Percentiles rank a stretch among this genome's conserved stretches.
Evolutionary conservation across 2,797 vertebrate species (phyloP).

Genomic region (Catostomus latipinnis): DNA sequence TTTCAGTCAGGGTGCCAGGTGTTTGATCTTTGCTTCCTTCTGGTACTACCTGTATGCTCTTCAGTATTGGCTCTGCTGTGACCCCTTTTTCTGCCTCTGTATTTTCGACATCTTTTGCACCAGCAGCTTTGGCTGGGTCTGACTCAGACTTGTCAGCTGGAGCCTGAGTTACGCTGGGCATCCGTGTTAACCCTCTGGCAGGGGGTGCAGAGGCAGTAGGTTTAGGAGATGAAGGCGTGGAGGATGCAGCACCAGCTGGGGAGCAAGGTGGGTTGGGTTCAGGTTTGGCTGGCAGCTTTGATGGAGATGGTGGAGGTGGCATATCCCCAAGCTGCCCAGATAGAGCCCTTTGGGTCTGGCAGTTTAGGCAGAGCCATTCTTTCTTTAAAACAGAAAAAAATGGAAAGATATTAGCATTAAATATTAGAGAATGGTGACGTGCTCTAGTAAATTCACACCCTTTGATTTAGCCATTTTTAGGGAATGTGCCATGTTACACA

Average conservation of each 20-base stretch:
- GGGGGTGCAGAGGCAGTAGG: constrained; percentile 9
- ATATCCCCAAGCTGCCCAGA: constrained; percentile 89
- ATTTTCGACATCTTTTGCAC: constrained; percentile 74
- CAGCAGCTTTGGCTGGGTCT: constrained; percentile 68
- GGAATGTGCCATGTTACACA: neutral
- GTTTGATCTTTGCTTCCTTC: constrained; percentile 53
- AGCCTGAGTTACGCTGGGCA: constrained; percentile 59
- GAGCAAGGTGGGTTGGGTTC: constrained; percentile 61
- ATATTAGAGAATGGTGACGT: neutral
- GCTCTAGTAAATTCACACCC: too few relatives aligned
- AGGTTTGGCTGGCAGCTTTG: constrained; percentile 72
- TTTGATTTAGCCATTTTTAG: neutral
- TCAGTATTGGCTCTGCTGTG: constrained; percentile 62
- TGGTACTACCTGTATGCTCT: constrained; percentile 66
- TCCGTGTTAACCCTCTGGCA: constrained; percentile 61
- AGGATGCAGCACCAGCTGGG: constrained; percentile 51
- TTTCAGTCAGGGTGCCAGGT: constrained; percentile 42
- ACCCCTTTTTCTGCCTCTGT: constrained; percentile 57
- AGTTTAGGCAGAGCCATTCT: constrained; percentile 98
- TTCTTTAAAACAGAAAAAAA: constrained; percentile 81
- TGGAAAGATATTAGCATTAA: constrained; percentile 28
- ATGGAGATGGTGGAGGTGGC: constrained; percentile 71
- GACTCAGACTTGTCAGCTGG: constrained; percentile 53
- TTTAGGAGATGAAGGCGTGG: constrained; percentile 63
- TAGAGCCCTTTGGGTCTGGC: constrained; percentile 93